Percentiles rank a stretch among this genome's conserved stretches.
Conservation (phyloP, 2,888 invertebrate species). For the Aporophyla nigra region DNA sequence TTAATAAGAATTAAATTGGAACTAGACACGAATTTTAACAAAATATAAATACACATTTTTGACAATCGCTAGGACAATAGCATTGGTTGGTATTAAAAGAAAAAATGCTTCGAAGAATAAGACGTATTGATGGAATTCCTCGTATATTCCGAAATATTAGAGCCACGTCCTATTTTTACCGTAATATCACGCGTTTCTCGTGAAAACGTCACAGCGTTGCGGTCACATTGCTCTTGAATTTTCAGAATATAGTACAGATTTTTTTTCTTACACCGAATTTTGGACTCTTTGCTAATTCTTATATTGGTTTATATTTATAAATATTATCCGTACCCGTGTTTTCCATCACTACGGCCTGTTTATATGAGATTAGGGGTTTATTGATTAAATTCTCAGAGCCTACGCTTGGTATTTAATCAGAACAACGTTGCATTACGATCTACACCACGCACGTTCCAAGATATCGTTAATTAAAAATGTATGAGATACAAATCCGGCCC, state of each 20-base stretch:
- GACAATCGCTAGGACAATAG: background rate
- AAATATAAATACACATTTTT: background rate
- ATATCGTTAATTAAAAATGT: constrained; percentile 5
- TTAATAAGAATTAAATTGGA: background rate
- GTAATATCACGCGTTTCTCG: constrained; percentile 20
- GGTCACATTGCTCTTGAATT: constrained; percentile 2
- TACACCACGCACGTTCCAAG: background rate
- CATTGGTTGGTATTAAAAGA: background rate
- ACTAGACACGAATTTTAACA: background rate
- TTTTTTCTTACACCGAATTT: background rate
- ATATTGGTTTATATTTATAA: constrained; percentile 5
- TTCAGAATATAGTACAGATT: constrained; percentile 4
- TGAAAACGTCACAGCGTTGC: constrained; percentile 14
- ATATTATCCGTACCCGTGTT: constrained; percentile 29
- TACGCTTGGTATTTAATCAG: constrained; percentile 56
- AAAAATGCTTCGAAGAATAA: background rate
- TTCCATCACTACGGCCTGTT: constrained; percentile 53
- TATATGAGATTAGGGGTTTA: constrained; percentile 59
- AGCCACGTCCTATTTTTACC: constrained; percentile 1
- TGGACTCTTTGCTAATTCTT: background rate
- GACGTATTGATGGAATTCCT: background rate
- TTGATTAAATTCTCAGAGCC: constrained; percentile 58
- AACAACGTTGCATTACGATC: constrained; percentile 40
- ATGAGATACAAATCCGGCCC: constrained; percentile 1
- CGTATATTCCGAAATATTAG: background rate